A percentile compares a stretch with the other conserved stretches of the same genome.
phyloP scores from a whole-genome alignment of 2,888 invertebrate genomes.

The Macrosiphum euphorbiae region DNA sequence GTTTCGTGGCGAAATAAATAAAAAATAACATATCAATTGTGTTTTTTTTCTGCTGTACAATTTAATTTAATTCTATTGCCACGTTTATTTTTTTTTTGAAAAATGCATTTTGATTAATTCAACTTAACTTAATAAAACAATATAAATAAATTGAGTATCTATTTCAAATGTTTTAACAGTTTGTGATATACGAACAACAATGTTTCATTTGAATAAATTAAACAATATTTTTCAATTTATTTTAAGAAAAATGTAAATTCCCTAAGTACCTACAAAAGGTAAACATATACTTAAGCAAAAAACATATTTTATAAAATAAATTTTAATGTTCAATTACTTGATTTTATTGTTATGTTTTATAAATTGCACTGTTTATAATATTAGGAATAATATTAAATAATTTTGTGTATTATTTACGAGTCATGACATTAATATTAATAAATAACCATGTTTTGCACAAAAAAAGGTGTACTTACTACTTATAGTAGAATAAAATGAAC shows the following conservation, averaged over 20 bases:
- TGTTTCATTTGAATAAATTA: background rate
- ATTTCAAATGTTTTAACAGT: background rate
- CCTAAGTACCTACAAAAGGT: background rate
- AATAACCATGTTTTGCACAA: background rate
- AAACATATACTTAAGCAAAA: background rate
- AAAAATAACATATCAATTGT: background rate
- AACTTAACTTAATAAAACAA: too few species aligned
- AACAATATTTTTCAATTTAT: background rate
- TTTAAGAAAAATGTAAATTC: background rate
- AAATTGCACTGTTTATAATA: constrained; percentile 10
- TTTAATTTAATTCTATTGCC: background rate
- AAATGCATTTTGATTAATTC: background rate
- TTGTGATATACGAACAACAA: background rate
- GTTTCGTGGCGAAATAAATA: background rate
- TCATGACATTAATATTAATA: constrained; percentile 40
- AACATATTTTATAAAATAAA: background rate
- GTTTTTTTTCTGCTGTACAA: background rate
- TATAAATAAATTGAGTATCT: background rate
- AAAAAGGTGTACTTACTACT: background rate
- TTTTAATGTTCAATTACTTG: background rate
- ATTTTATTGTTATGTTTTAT: background rate
- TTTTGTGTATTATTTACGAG: constrained; percentile 33
- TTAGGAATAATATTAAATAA: background rate
- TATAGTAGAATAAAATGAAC: background rate
- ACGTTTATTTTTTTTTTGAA: background rate